These are phyloP conservation scores for Porphyrio hochstetteri DNA, from an alignment of 2,113 vertebrate genomes.

Conservation along the genomic window DNA sequence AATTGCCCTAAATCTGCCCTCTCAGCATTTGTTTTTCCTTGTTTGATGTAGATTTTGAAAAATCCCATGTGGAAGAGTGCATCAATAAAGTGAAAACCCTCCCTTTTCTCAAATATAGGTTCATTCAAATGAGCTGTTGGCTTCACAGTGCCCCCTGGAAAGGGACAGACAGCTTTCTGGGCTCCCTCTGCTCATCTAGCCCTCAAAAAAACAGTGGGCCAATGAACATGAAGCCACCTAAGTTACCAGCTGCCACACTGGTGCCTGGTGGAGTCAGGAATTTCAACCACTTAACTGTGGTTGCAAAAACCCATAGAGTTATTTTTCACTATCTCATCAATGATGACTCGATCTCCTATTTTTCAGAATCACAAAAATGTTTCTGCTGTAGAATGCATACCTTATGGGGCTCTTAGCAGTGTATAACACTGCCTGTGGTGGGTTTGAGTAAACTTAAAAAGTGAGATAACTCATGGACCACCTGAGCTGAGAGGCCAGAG, in stretches of 20 bases:
- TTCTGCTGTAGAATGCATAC: neutral
- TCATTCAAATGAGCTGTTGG: neutral
- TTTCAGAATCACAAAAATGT: neutral
- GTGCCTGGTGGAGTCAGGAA: neutral
- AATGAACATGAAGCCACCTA: neutral
- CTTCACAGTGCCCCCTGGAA: neutral
- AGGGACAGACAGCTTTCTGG: neutral
- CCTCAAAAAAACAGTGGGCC: neutral
- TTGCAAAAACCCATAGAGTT: neutral
- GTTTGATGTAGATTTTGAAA: slow-evolving; percentile 72
- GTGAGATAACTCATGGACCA: neutral
- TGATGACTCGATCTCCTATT: neutral
- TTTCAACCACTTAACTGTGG: neutral
- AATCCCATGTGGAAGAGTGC: slow-evolving; percentile 56
- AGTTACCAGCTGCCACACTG: neutral
- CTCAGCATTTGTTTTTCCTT: slow-evolving; percentile 75
- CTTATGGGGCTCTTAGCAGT: neutral
- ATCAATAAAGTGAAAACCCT: slow-evolving; percentile 45
- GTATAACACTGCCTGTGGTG: neutral
- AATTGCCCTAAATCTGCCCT: slow-evolving; percentile 66
- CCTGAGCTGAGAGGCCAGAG: neutral
- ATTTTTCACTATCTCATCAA: neutral
- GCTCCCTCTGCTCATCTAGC: neutral
- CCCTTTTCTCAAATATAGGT: neutral
- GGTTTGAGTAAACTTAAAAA: neutral